Evolutionary conservation across 2,113 vertebrate genomes (phyloP).

Genomic region (Ochotona curzoniae): DNA sequence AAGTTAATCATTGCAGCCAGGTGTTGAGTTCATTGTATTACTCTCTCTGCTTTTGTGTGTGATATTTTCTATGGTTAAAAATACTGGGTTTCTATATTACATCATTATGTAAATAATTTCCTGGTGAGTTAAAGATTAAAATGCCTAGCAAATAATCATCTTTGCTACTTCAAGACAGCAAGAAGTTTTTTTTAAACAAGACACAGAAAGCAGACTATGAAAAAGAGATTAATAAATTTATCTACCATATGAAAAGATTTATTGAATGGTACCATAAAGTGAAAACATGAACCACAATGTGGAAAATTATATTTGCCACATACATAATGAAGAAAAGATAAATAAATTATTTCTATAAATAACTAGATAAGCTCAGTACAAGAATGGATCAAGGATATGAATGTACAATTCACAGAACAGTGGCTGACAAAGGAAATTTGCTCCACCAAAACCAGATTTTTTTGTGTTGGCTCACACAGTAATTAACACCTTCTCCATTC

Average conservation of each 20-base stretch:
- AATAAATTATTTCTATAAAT: neutral
- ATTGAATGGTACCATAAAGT: neutral
- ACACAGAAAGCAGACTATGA: conserved; percentile 1
- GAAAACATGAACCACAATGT: neutral
- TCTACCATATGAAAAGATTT: conserved; percentile 1
- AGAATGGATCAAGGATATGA: conserved; percentile 15
- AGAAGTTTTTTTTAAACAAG: conserved; percentile 26
- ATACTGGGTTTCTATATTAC: neutral
- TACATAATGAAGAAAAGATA: neutral
- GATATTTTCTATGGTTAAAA: conserved; percentile 34
- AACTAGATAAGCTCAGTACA: conserved; percentile 17
- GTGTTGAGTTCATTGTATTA: conserved; percentile 10
- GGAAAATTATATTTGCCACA: conserved; percentile 16
- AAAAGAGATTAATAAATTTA: conserved; percentile 6
- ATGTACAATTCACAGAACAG: conserved; percentile 18
- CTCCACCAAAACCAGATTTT: neutral
- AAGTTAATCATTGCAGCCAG: neutral
- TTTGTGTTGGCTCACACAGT: neutral
- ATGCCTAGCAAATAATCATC: conserved; percentile 8
- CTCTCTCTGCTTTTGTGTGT: conserved; percentile 5
- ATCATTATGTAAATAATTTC: conserved; percentile 41
- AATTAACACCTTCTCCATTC: neutral
- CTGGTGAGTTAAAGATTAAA: conserved; percentile 25
- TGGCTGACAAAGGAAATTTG: neutral
- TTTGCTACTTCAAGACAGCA: conserved; percentile 9